Evolutionary conservation across 2,113 vertebrate species (phyloP).

Genomic region (Oreochromis niloticus): DNA sequence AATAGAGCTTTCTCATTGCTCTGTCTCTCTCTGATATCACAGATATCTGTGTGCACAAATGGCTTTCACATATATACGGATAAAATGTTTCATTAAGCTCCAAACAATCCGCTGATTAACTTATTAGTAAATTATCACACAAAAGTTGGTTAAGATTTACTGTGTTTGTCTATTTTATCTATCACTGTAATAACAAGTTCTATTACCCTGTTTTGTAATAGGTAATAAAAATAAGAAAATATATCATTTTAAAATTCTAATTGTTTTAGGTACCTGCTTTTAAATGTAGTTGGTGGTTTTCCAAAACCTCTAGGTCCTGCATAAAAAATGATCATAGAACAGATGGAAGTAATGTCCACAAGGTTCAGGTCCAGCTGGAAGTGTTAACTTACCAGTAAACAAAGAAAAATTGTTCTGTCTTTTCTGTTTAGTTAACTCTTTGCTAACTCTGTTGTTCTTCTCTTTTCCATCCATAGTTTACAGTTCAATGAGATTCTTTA

Average conservation of each 20-base stretch:
- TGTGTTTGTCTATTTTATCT: not conserved
- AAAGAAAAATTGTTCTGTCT: not conserved
- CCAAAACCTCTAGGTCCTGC: not conserved
- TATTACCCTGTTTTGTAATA: not conserved
- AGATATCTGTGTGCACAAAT: not conserved
- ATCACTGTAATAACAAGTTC: not conserved
- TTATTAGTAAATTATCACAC: not conserved
- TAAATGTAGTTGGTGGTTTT: not conserved
- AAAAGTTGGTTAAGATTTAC: not conserved
- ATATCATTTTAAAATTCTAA: not conserved
- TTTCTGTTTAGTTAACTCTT: not conserved
- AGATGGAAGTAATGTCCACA: conserved; percentile 18
- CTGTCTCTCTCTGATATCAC: not conserved
- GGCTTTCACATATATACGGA: not conserved
- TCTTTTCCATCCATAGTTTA: not conserved
- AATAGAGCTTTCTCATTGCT: not conserved
- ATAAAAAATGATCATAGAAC: not conserved
- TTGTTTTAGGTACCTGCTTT: not conserved
- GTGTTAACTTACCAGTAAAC: conserved; percentile 4
- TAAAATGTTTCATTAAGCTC: not conserved
- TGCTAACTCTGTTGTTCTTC: not conserved
- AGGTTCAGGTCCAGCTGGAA: conserved; percentile 12
- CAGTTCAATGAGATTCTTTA: not conserved
- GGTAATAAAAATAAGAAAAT: not conserved
- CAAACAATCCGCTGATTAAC: not conserved